phyloP scores from a whole-genome alignment of 2,797 vertebrate genomes.

The Acrossocheilus wenchowensis region DNA sequence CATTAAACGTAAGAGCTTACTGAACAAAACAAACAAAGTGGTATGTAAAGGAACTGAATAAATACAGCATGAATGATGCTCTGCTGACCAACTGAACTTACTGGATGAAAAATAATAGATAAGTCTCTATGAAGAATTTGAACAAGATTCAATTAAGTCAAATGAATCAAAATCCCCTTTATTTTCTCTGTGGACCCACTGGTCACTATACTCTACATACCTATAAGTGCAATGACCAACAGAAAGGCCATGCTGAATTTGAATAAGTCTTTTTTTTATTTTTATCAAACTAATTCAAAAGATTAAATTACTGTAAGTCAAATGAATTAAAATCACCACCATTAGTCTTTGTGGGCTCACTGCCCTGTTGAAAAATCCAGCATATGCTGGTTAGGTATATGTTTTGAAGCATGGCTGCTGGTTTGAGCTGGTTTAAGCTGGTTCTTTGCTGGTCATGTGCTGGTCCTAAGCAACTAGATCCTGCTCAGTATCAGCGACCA shows the following conservation, averaged over 20 bases:
- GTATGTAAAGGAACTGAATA: background rate
- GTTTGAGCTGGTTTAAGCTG: too few species aligned
- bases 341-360: background rate
- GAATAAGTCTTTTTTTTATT: too few species aligned
- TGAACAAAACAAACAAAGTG: background rate
- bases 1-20: background rate
- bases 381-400: too few species aligned
- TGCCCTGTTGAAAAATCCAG: background rate
- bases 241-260: background rate
- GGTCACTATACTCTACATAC: background rate
- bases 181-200: too few species aligned
- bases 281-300: background rate
- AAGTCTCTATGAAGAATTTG: background rate
- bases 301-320: background rate
- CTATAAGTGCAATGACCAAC: background rate
- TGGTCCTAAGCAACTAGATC: too few species aligned
- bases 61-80: background rate
- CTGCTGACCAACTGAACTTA: background rate
- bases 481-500: too few species aligned
- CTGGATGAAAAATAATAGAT: background rate
- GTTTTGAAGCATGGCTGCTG: too few species aligned
- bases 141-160: background rate
- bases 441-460: too few species aligned
- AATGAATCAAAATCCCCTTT: background rate
- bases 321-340: background rate